Evolutionary conservation across 2,888 invertebrate genomes (phyloP).

Genomic region (Cephus nigrinus): DNA sequence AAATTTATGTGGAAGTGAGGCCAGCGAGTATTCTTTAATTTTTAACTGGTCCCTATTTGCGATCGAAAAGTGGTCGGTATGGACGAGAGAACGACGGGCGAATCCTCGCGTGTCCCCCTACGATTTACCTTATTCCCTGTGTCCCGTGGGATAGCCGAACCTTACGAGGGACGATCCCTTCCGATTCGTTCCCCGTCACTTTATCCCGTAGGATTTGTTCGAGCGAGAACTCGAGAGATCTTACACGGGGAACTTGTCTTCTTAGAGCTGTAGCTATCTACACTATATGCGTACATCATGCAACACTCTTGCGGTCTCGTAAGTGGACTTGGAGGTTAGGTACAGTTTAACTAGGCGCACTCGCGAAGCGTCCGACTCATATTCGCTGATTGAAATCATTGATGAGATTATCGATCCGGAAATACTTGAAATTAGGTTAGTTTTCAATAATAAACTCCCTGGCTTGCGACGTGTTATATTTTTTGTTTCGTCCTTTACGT

Average conservation of each 20-base stretch:
- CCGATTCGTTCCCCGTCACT: background rate
- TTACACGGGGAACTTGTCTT: background rate
- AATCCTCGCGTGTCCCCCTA: background rate
- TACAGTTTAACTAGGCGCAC: background rate
- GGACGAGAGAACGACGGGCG: background rate
- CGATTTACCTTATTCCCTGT: background rate
- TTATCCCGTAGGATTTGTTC: background rate
- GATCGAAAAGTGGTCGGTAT: background rate
- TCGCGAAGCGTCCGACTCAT: background rate
- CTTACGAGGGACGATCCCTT: background rate
- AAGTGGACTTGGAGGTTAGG: background rate
- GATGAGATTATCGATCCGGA: background rate
- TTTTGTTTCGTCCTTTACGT: background rate
- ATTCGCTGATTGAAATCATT: background rate
- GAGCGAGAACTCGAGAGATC: background rate
- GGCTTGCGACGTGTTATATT: background rate
- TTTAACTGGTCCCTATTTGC: constrained; percentile 34
- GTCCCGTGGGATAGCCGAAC: background rate
- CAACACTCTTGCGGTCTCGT: background rate
- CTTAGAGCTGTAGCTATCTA: background rate
- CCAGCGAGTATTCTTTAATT: constrained; percentile 44
- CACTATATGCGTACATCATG: background rate
- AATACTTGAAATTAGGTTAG: background rate
- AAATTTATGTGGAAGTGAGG: constrained; percentile 56
- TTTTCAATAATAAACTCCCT: background rate